Evolutionary conservation across 2,888 invertebrate species (phyloP).

Genomic region (Spisula solida): DNA sequence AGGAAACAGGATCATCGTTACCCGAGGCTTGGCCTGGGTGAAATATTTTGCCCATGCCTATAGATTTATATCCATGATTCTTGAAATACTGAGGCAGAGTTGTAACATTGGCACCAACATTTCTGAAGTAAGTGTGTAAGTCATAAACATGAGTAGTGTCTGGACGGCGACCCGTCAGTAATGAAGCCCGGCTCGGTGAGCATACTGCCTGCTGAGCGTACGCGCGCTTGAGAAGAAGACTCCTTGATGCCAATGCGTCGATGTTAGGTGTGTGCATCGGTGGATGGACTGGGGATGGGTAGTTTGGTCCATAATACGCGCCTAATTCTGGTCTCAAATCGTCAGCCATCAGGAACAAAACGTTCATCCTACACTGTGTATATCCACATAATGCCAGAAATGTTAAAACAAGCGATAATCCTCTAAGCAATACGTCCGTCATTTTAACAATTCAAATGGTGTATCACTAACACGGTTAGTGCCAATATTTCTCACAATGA

Average conservation of each 20-base stretch:
- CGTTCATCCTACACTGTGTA: constrained; percentile 39
- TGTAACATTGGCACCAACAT: constrained; percentile 68
- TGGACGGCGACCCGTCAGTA: constrained; percentile 73
- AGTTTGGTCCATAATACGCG: constrained; percentile 62
- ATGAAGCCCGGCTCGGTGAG: constrained; percentile 67
- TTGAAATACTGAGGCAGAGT: constrained; percentile 74
- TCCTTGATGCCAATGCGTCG: constrained; percentile 70
- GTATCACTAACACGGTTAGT: too few species aligned
- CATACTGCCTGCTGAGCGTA: constrained; percentile 71
- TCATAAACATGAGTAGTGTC: constrained; percentile 74
- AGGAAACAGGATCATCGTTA: constrained; percentile 74
- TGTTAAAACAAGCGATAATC: too few species aligned
- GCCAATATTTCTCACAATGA: too few species aligned
- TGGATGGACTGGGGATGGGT: constrained; percentile 69
- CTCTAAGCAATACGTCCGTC: too few species aligned
- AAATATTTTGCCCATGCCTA: constrained; percentile 72
- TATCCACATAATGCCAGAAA: not conserved
- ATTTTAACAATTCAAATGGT: too few species aligned
- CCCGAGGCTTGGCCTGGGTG: constrained; percentile 54
- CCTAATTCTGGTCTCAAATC: constrained; percentile 72
- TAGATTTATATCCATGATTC: constrained; percentile 61
- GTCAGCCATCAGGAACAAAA: constrained; percentile 59
- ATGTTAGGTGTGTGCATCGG: constrained; percentile 74
- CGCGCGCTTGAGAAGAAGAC: constrained; percentile 72
- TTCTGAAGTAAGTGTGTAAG: constrained; percentile 62